phyloP scores from a whole-genome alignment of 2,797 vertebrate species.

The Thalassophryne amazonica region DNA sequence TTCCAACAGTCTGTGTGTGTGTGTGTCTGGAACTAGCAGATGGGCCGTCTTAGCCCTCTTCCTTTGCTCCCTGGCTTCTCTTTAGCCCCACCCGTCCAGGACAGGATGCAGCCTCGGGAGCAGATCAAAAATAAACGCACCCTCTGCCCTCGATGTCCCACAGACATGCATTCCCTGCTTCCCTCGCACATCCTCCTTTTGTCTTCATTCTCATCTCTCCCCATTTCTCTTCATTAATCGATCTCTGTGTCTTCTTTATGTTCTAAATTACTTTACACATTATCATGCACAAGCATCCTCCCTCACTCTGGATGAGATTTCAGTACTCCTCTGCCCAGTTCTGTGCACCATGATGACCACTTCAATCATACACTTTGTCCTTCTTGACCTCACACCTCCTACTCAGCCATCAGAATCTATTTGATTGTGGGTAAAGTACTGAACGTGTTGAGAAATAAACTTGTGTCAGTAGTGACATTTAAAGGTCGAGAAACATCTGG shows the following conservation, averaged over 20 bases:
- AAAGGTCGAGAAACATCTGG: no score
- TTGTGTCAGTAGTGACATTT: no score
- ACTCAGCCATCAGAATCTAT: no score
- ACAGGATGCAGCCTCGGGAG: conserved; percentile 93
- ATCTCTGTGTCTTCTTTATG: not conserved
- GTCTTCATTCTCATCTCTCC: not conserved
- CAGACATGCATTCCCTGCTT: conserved; percentile 53
- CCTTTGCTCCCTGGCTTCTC: conserved; percentile 86
- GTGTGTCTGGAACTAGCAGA: conserved; percentile 92
- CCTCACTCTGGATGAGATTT: no score
- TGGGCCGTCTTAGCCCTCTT: conserved; percentile 94
- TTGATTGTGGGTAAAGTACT: no score
- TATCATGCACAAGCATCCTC: no score
- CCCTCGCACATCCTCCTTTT: conserved; percentile 6
- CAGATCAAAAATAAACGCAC: conserved; percentile 84
- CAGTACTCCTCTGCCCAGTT: no score
- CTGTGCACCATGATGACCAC: conserved; percentile 17
- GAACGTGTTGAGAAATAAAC: no score
- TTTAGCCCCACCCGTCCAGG: conserved; percentile 89
- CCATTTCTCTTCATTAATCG: no score
- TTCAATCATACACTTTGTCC: no score
- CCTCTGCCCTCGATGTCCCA: conserved; percentile 46
- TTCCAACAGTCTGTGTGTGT: conserved; percentile 76
- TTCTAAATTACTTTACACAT: not conserved
- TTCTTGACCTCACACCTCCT: no score